Evolutionary conservation across 2,113 vertebrate species (phyloP), one percentile per base, ranked within the genome.

Genomic region (Ophiodon elongatus): DNA sequence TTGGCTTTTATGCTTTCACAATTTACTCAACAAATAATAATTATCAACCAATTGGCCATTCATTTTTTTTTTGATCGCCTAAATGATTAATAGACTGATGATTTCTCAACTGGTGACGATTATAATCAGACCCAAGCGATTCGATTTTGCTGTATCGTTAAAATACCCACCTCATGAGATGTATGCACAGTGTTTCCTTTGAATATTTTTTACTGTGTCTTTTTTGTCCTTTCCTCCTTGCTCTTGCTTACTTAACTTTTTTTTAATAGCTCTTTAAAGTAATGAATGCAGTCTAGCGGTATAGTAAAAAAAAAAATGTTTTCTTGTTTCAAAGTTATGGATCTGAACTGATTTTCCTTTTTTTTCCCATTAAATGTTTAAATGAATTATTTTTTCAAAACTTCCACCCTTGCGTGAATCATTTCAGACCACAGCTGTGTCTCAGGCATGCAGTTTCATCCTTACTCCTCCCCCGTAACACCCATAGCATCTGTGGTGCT

Each of bases 221-320:
- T 78, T 72, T 85, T 81, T 79, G 54, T 75, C 50, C 50, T 80
- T 63, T 47, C 65, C 15, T 86, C 64, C 88, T 89, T 87, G 70
- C 80, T 86, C 63, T 79, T 82, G 31, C 77, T 82, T 75, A 74
- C 65, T 80, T 79, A 56, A 79, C 67, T 79, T 87, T 73, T 65
- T 84, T 43, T 29, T 62, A 47, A 62, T 57, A 54, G 43, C 74
- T 72, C 64, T 57, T 88, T 72, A 64, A 82, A 84, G 10, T 45
- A 75, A 68, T 71, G 35, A 80, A 41, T 63, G 27, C 43, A 73
- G 43, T 68, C 35, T 41, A 76, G 62, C 31, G 45, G 79, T 45
- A 45, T n/a, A n/a, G n/a, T n/a, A n/a, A n/a, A n/a, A n/a, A n/a
- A n/a, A n/a, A n/a, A n/a, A n/a, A n/a, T n/a, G n/a, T n/a, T n/a